A percentile compares a stretch with the other conserved stretches of the same genome.
These are phyloP conservation scores for Drosophila pseudoananassae DNA, from an alignment of 1,140 invertebrate genomes.

Conservation along the genomic window DNA sequence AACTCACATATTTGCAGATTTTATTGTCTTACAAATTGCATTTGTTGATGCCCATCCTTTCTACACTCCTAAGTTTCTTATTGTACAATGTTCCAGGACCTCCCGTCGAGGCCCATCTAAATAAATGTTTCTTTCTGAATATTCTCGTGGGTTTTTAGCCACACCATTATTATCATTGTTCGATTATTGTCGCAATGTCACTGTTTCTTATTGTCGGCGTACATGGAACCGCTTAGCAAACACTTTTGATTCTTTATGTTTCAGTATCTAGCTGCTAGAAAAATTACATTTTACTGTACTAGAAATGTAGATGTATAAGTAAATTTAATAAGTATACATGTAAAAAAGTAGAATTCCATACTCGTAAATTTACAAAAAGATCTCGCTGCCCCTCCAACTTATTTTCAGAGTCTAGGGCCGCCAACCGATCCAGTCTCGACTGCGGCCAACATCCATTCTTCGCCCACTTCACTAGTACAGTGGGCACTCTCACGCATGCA, in stretches of 20 bases:
- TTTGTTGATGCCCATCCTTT: conserved; percentile 10
- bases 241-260: conserved; percentile 7
- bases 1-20: conserved; percentile 51
- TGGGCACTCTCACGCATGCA: conserved; percentile 41
- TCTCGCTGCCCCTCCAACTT: conserved; percentile 11
- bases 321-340: conserved; percentile 63
- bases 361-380: conserved; percentile 66
- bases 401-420: conserved; percentile 28
- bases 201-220: conserved; percentile 68
- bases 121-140: conserved; percentile 18
- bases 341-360: conserved; percentile 76
- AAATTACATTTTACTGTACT: conserved; percentile 67
- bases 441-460: conserved; percentile 17
- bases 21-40: conserved; percentile 73
- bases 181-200: conserved; percentile 71
- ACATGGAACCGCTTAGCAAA: conserved; percentile 44
- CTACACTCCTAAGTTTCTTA: conserved; percentile 50
- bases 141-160: conserved; percentile 7
- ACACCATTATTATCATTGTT: conserved; percentile 33
- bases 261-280: conserved; percentile 57
- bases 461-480: conserved; percentile 25
- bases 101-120: conserved; percentile 26
- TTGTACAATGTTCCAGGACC: conserved; percentile 55
- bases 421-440: conserved; percentile 4
- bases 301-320: conserved; percentile 70